Base-by-base conservation (phyloP, 2,113 vertebrate species). In the Casuarius casuarius region DNA sequence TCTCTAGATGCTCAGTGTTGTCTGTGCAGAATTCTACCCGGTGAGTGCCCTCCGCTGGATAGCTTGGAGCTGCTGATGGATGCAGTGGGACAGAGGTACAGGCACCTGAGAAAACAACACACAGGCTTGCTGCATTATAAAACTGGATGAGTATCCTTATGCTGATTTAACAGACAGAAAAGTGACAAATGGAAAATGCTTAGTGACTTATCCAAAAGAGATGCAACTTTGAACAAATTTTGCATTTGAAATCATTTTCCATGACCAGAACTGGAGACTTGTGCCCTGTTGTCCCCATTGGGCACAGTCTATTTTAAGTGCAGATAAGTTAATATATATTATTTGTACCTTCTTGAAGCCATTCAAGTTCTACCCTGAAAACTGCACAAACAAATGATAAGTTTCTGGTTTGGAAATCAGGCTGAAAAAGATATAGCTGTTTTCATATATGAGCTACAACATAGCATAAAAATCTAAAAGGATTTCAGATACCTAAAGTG, bases 11-110 rank as follows among this genome's bases (percentile, higher is more conserved):
- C 58, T 98, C 97, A 8, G 84, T 16, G 56, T 79, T 95, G 28
- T 71, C 91, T 46, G 97, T 65, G 5, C 21, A 98, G 92, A 99
- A 99, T 76, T 99, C 99, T 78, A 99, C 84, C 56, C 98, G 98
- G 96, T 99, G 98, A 63, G 97, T 96, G 46, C 97, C 97, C 44
- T 93, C 90, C 20, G 95, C 61, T 11, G 97, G 97, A 51, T 17
- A 84, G 61, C 61, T 68, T 22, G 94, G 86, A 1, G 98, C 98
- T 51, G 76, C 61, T 52, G 97, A 98, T 48, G 96, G 96, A 56
- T 81, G 97, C 52, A 98, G 84, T 9, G 98, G 98, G 29, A 93
- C 46, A 0, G 96, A 97, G 26, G 93, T 97, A 42, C 97, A 98
- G 63, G 82, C 25, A 26, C 98, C 98, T 98, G 67, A 70, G 59